These are phyloP conservation scores for Folsomia candida DNA, from an alignment of 2,888 invertebrate species.

Conservation along the genomic window DNA sequence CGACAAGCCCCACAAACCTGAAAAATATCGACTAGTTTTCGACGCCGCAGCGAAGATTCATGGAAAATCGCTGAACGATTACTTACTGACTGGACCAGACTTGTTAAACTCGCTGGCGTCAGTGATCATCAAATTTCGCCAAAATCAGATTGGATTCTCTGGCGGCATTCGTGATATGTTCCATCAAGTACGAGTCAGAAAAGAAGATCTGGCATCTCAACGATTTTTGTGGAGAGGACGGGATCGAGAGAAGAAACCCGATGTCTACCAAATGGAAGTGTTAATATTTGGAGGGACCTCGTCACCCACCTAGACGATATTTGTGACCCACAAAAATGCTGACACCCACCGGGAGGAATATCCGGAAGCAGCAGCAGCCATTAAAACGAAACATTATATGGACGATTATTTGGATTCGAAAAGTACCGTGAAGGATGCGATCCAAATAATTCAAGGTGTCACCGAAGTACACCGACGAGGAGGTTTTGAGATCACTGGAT, in stretches of 20 bases:
- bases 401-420: not conserved
- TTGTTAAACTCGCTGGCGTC: conserved; percentile 20
- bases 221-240: conserved; percentile 11
- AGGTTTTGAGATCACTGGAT: not conserved
- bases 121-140: not conserved
- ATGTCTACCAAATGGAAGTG: no score
- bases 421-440: not conserved
- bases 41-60: conserved; percentile 23
- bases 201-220: not conserved
- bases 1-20: conserved; percentile 35
- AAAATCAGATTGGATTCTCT: not conserved
- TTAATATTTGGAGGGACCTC: no score
- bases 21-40: conserved; percentile 40
- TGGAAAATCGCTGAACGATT: conserved; percentile 30
- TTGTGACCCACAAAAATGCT: no score
- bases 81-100: conserved; percentile 27
- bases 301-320: no score
- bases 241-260: no score
- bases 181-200: conserved; percentile 5
- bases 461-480: not conserved
- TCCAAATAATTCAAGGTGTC: not conserved
- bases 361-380: not conserved
- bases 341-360: not conserved
- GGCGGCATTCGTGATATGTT: no score
- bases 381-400: not conserved